Evolutionary conservation across 2,888 invertebrate genomes (phyloP).

Genomic region (Eristalinus aeneus): DNA sequence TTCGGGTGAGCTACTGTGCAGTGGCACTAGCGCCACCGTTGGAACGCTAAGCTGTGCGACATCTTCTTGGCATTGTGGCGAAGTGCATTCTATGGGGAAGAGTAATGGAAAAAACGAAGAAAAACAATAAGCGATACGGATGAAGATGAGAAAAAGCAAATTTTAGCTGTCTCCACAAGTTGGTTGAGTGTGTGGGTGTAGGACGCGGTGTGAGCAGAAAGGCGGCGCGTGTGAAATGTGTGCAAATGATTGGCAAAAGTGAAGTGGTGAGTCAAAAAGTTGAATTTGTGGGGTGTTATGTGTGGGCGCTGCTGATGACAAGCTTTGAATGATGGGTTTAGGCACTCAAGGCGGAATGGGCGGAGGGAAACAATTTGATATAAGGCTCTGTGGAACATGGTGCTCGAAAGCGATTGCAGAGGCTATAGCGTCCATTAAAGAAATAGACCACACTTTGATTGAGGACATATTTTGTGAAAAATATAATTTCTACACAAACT

Average conservation of each 20-base stretch:
- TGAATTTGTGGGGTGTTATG: no score
- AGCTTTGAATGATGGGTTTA: no score
- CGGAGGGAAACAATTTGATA: not conserved
- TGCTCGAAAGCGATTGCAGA: no score
- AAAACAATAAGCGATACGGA: not conserved
- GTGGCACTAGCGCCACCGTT: conserved; percentile 80
- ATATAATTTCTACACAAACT: no score
- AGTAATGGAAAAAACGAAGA: conserved; percentile 22
- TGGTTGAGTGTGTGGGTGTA: not conserved
- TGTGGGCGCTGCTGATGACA: not conserved
- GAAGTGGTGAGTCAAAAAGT: not conserved
- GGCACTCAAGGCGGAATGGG: no score
- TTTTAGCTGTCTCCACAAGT: not conserved
- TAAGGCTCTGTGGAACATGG: no score
- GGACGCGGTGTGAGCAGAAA: not conserved
- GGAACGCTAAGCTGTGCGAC: conserved; percentile 77
- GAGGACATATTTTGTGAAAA: no score
- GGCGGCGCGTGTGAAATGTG: not conserved
- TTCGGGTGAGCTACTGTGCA: conserved; percentile 80
- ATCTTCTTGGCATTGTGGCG: conserved; percentile 78
- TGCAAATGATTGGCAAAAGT: not conserved
- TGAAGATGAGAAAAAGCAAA: not conserved
- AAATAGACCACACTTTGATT: no score
- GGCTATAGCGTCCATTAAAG: no score
- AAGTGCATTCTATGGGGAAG: conserved; percentile 76